Conservation (phyloP, 2,888 invertebrate genomes). For the Allacma fusca region DNA sequence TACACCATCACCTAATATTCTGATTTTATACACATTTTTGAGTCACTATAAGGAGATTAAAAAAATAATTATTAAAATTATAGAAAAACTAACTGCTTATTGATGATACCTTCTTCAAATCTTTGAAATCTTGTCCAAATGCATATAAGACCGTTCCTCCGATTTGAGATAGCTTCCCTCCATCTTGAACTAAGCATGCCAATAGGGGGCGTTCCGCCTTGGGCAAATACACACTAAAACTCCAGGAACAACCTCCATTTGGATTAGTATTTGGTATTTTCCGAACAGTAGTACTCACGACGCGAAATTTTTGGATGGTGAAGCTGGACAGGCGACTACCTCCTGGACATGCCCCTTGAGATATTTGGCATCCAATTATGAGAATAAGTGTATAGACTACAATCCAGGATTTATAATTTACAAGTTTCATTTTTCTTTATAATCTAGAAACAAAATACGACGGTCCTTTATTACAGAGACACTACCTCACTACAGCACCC, state of each 20-base stretch:
- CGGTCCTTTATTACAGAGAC: too few species aligned
- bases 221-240: not conserved
- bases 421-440: too few species aligned
- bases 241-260: constrained; percentile 1
- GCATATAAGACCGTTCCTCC: not conserved
- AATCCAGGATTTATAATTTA: too few species aligned
- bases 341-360: not conserved
- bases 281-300: not conserved
- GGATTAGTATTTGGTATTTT: not conserved
- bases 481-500: too few species aligned
- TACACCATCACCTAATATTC: too few species aligned
- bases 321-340: not conserved
- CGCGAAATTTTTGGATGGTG: not conserved
- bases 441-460: too few species aligned
- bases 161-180: not conserved
- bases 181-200: constrained; percentile 1
- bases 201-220: not conserved
- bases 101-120: not conserved
- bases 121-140: not conserved
- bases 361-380: too few species aligned
- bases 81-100: not conserved
- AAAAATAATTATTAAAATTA: not conserved
- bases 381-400: too few species aligned
- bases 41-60: too few species aligned
- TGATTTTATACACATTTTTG: not conserved